phyloP scores from a whole-genome alignment of 2,797 vertebrate species.

The Momotus momota region DNA sequence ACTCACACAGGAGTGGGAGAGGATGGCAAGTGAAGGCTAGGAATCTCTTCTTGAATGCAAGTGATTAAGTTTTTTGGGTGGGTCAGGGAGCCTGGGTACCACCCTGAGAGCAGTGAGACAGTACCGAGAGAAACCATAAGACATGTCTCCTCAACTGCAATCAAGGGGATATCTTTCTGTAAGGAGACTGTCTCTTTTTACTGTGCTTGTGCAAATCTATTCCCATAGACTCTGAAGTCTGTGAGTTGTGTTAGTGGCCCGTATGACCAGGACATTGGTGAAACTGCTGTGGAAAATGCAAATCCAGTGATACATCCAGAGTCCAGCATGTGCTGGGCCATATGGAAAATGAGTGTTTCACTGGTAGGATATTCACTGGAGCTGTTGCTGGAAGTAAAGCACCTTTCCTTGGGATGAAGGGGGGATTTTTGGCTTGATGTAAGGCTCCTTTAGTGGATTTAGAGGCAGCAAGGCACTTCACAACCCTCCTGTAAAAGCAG shows the following conservation, averaged over 20 bases:
- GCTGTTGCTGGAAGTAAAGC: neutral
- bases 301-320: neutral
- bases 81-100: neutral
- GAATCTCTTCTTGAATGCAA: neutral
- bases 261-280: accelerated
- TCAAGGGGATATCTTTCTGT: neutral
- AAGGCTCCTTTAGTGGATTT: constrained; percentile 31
- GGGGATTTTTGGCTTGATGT: neutral
- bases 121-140: neutral
- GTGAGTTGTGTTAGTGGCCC: neutral
- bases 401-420: neutral
- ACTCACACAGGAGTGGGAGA: neutral
- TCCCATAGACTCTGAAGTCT: neutral
- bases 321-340: accelerated
- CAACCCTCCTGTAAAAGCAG: neutral
- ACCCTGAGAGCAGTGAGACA: neutral
- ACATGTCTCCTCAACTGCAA: neutral
- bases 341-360: neutral
- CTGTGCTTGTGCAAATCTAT: neutral
- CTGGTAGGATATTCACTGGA: neutral
- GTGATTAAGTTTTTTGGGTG: neutral
- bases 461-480: neutral
- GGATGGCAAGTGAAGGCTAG: neutral
- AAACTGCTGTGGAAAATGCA: neutral
- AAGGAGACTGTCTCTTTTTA: neutral